A percentile compares a stretch with the other conserved stretches of the same genome.
These are phyloP conservation scores for Olivierus martensii DNA, from an alignment of 1,140 invertebrate genomes.

Conservation along the genomic window DNA sequence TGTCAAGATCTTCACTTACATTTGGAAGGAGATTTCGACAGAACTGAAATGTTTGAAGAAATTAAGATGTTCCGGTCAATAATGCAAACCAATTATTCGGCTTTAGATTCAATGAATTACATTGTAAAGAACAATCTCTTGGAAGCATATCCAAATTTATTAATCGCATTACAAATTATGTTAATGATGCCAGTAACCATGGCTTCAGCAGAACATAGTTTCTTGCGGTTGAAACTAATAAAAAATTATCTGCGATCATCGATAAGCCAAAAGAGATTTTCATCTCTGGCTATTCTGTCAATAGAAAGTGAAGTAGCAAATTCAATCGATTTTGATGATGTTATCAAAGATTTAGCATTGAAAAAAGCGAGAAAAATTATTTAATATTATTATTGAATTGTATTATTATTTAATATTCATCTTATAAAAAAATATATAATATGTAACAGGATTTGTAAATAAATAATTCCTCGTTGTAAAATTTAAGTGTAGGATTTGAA, in stretches of 20 bases:
- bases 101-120: not conserved
- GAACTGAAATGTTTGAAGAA: not conserved
- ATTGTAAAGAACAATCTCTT: not conserved
- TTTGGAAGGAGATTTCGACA: not conserved
- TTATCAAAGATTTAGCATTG: too few relatives aligned
- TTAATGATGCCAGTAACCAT: constrained; percentile 20
- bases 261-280: constrained; percentile 17
- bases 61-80: not conserved
- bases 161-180: not conserved
- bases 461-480: too few relatives aligned
- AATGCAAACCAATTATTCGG: not conserved
- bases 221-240: constrained; percentile 22
- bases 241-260: constrained; percentile 21
- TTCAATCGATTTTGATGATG: too few relatives aligned
- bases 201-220: constrained; percentile 18
- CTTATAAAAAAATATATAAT: too few relatives aligned
- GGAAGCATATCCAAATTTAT: not conserved
- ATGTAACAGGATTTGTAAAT: too few relatives aligned
- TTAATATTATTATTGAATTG: too few relatives aligned
- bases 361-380: too few relatives aligned
- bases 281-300: constrained; percentile 17
- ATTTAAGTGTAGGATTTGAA: too few relatives aligned
- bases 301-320: constrained; percentile 14
- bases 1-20: not conserved
- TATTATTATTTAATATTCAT: too few relatives aligned